Evolutionary conservation across 2,888 invertebrate genomes (phyloP).

Genomic region (Trachelus troglodyta): DNA sequence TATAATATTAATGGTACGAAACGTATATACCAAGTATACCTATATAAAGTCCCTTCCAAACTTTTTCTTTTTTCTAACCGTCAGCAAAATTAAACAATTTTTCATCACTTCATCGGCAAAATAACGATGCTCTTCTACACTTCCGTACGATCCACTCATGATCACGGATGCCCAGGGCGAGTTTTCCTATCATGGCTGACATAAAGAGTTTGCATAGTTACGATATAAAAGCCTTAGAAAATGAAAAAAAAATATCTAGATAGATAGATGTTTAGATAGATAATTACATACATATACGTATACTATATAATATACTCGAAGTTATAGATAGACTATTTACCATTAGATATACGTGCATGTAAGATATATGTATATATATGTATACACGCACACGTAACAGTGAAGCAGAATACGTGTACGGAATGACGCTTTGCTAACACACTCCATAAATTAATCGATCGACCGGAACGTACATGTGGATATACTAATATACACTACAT

Average conservation of each 20-base stretch:
- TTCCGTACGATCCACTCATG: not conserved
- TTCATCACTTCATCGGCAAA: not conserved
- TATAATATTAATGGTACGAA: not conserved
- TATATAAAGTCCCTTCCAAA: too few relatives aligned
- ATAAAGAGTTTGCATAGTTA: not conserved
- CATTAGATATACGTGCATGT: not conserved
- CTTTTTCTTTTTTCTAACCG: not conserved
- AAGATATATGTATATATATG: not conserved
- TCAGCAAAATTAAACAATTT: not conserved
- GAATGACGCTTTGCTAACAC: not conserved
- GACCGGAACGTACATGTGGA: not conserved
- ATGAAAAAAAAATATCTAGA: not conserved
- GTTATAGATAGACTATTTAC: not conserved
- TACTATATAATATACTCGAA: not conserved
- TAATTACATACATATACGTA: not conserved
- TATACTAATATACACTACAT: not conserved
- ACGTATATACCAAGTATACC: not conserved
- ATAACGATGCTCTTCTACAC: not conserved
- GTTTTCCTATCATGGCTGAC: not conserved
- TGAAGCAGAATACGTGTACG: not conserved
- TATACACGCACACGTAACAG: not conserved
- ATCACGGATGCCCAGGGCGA: not conserved
- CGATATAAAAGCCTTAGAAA: not conserved
- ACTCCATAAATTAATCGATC: not conserved
- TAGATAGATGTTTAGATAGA: not conserved